phyloP scores from a whole-genome alignment of 1,140 invertebrate species.

The Macrocentrus cingulum region DNA sequence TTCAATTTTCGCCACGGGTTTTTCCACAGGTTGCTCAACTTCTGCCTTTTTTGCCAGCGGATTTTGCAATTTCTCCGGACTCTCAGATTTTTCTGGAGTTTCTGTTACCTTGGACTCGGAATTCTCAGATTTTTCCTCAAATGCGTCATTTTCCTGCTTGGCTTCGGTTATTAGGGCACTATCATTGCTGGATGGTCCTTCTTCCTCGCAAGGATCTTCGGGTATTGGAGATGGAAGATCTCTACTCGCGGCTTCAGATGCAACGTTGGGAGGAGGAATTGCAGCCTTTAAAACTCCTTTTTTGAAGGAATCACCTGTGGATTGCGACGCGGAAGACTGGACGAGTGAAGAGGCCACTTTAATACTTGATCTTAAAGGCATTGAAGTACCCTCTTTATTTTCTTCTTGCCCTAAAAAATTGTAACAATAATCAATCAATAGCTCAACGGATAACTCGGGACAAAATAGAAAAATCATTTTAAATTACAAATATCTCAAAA shows the following conservation, averaged over 20 bases:
- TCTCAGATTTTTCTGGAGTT: no score
- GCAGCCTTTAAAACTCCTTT: conserved; percentile 38
- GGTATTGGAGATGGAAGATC: conserved; percentile 48
- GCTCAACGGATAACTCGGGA: no score
- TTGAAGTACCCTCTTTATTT: neutral
- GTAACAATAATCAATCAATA: conserved; percentile 10
- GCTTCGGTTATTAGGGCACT: conserved; percentile 16
- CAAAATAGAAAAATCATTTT: no score
- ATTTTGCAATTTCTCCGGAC: conserved; percentile 17
- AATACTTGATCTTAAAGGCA: conserved; percentile 30
- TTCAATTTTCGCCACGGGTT: no score
- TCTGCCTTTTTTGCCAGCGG: conserved; percentile 18
- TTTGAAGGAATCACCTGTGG: conserved; percentile 28
- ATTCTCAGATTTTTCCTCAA: no score
- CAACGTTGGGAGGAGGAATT: conserved; percentile 28
- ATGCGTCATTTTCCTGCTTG: conserved; percentile 27
- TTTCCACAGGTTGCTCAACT: conserved; percentile 15
- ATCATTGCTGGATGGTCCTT: no score
- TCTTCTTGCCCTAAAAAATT: neutral
- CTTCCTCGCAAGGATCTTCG: conserved; percentile 37
- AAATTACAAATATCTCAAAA: no score
- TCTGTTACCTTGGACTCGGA: conserved; percentile 26
- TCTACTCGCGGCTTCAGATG: conserved; percentile 27
- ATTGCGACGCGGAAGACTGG: neutral
- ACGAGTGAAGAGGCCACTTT: conserved; percentile 31